A percentile compares a stretch with the other conserved stretches of the same genome.
These are phyloP conservation scores for Zaprionus taronus DNA, from an alignment of 1,140 invertebrate genomes.

Conservation along the genomic window DNA sequence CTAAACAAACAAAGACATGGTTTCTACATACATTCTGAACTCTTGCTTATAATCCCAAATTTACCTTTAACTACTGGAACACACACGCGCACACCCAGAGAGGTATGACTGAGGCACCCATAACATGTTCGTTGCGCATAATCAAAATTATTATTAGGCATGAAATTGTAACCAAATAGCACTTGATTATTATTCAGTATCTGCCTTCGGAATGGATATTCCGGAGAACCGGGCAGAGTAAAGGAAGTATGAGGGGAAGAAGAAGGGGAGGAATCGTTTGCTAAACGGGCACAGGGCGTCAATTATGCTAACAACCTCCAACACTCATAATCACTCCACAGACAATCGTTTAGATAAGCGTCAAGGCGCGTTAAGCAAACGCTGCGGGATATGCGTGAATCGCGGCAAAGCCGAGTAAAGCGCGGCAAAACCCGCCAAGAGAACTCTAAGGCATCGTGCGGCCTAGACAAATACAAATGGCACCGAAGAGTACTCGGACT, in stretches of 20 bases:
- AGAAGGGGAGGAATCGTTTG: conserved; percentile 6
- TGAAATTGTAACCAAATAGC: conserved; percentile 71
- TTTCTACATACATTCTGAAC: not conserved
- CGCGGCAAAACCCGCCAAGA: not conserved
- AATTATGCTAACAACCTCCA: conserved; percentile 81
- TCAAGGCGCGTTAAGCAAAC: conserved; percentile 73
- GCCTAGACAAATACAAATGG: conserved; percentile 36
- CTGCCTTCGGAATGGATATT: conserved; percentile 48
- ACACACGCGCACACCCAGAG: not conserved
- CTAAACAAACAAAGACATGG: too few relatives aligned
- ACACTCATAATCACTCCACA: conserved; percentile 83
- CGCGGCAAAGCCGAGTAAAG: conserved; percentile 28
- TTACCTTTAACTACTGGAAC: conserved; percentile 2
- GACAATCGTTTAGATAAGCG: conserved; percentile 82
- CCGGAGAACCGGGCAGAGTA: not conserved
- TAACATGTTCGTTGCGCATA: conserved; percentile 14
- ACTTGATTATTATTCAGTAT: conserved; percentile 81
- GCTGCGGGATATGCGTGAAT: conserved; percentile 73
- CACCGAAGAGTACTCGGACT: conserved; percentile 12
- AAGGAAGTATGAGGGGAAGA: not conserved
- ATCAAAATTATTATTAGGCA: conserved; percentile 66
- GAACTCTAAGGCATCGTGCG: not conserved
- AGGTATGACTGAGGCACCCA: not conserved
- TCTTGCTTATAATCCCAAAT: conserved; percentile 5
- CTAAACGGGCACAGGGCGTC: conserved; percentile 69